A percentile compares a stretch with the other conserved stretches of the same genome.
Conservation (phyloP, 2,888 invertebrate genomes). For the Drosophila testacea region DNA sequence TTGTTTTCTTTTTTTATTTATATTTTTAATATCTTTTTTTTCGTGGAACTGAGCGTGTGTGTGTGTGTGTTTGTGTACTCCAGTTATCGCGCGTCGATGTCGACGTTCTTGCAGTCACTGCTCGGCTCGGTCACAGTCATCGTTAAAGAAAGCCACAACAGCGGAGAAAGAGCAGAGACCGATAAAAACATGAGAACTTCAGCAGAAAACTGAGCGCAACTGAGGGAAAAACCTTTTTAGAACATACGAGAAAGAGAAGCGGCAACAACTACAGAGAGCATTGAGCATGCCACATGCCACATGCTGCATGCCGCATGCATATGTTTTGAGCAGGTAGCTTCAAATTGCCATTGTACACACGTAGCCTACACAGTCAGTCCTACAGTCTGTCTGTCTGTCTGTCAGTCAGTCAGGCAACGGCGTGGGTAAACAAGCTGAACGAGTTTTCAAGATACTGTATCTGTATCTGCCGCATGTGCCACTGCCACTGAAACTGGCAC, state of each 20-base stretch:
- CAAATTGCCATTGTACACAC: constrained; percentile 21
- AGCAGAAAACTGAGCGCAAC: constrained; percentile 37
- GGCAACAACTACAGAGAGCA: constrained; percentile 13
- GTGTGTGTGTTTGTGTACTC: constrained; percentile 52
- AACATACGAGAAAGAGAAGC: constrained; percentile 30
- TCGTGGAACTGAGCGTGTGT: constrained; percentile 42
- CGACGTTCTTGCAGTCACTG: constrained; percentile 44
- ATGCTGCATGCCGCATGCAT: constrained; percentile 50
- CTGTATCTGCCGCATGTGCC: constrained; percentile 61
- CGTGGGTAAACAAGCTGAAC: constrained; percentile 74
- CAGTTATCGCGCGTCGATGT: constrained; percentile 69
- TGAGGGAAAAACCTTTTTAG: constrained; percentile 42
- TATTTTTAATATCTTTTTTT: constrained; percentile 48
- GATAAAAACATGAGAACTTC: constrained; percentile 67
- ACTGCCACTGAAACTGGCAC: constrained; percentile 37
- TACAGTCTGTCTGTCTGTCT: constrained; percentile 25
- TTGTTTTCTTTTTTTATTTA: constrained; percentile 28
- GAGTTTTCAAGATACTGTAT: constrained; percentile 56
- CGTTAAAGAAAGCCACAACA: constrained; percentile 49
- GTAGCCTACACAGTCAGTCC: constrained; percentile 12
- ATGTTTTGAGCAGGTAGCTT: constrained; percentile 52
- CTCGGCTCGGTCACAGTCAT: constrained; percentile 36
- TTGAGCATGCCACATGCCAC: constrained; percentile 46
- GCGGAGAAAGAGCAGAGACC: constrained; percentile 54
- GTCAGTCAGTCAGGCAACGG: constrained; percentile 29